phyloP scores from a whole-genome alignment of 2,797 vertebrate genomes.

The Cichlasoma orientale region DNA sequence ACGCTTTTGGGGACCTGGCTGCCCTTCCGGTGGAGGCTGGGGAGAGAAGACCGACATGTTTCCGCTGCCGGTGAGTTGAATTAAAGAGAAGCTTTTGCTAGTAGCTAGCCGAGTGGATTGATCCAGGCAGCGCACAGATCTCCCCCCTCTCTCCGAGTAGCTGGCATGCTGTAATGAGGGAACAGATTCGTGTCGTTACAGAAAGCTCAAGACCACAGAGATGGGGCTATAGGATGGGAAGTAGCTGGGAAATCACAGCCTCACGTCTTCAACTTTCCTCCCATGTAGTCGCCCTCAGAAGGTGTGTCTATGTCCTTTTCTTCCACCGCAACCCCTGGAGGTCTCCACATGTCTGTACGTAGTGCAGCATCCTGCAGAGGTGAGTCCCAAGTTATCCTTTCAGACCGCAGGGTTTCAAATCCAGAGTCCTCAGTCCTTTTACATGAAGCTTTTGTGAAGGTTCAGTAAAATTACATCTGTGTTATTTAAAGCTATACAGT shows the following conservation, averaged over 20 bases:
- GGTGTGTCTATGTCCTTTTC: conserved; percentile 97
- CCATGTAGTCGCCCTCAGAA: conserved; percentile 91
- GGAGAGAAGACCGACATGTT: conserved; percentile 88
- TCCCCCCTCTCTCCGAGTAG: neutral
- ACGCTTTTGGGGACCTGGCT: conserved; percentile 84
- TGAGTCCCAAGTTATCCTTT: conserved; percentile 57
- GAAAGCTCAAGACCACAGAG: conserved; percentile 22
- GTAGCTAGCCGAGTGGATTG: neutral
- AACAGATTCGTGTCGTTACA: conserved; percentile 43
- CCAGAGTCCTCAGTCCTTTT: neutral
- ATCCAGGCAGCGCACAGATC: neutral
- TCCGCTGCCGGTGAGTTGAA: conserved; percentile 87
- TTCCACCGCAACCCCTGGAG: conserved; percentile 87
- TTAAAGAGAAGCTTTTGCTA: conserved; percentile 61
- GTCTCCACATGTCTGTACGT: conserved; percentile 94
- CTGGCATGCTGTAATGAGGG: conserved; percentile 44
- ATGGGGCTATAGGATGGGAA: conserved; percentile 22
- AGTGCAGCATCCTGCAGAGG: conserved; percentile 98
- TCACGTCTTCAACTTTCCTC: conserved; percentile 62
- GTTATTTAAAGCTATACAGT: neutral
- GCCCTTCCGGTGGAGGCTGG: conserved; percentile 86
- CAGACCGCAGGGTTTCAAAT: neutral
- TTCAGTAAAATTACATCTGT: neutral
- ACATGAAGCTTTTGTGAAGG: neutral
- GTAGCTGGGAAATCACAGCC: conserved; percentile 28